Base-by-base conservation (phyloP, 2,888 invertebrate species). In the Piscicola geometra region DNA sequence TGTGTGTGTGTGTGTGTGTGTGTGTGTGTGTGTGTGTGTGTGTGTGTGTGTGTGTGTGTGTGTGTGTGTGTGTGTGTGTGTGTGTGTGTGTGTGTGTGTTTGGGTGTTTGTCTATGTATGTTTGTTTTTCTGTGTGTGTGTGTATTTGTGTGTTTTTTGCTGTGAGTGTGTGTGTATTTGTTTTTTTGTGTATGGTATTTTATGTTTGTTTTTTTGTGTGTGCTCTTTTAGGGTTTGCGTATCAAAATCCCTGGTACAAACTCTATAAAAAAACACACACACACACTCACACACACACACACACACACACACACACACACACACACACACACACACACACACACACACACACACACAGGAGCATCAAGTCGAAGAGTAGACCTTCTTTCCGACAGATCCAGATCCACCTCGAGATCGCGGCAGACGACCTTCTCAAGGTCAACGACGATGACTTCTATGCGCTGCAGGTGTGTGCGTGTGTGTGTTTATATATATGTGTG, bases 351-450 rank as follows among this genome's bases (percentile, higher is more conserved):
- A 71, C 50, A 72, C 81, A 1, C 79, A 86, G 86, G 86, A 92
- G 91, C 80, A 88, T 91, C 0, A 92, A 93, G 81, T 93, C 98
- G 0, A 89, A 92, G 78, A 94, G 94, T 85, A 89, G 94, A 78
- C 94, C 94, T 0, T 91, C 92, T 0, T 94, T 94, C 86, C 91
- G 92, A 82, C 91, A 94, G 81, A 94, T 99, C 80, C 89, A 93
- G 76, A 91, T 92, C 80, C 96, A 97, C 85, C 87, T 98, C 79
- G 93, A 94, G 82, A 93, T 95, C 77, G 93, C 95, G 0, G 90
- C 92, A 0, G 90, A 91, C 0, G 94, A 95, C 84, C 89, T 91
- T 36, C 85, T 89, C 28, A 88, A 87, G 78, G 88, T 86, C 75
- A 90, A 90, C 1, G 90, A 91, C 71, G 88, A 88, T 77, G 89